phyloP scores from a whole-genome alignment of 2,113 vertebrate genomes.

The Vulpes ferrilata region DNA sequence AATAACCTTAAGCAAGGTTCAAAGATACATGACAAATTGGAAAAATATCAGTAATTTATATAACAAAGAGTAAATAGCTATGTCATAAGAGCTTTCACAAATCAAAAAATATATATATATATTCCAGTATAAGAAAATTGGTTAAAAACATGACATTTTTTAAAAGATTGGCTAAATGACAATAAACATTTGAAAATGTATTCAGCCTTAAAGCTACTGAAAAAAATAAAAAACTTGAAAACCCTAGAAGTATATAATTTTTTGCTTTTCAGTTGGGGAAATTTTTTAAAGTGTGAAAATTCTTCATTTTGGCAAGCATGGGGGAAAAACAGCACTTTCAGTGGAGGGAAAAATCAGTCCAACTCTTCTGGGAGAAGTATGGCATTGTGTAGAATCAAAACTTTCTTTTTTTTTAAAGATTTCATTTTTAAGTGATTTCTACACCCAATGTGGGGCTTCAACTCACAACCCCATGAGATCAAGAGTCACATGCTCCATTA shows the following conservation, averaged over 20 bases:
- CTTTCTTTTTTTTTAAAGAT: background rate
- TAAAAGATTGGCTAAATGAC: background rate
- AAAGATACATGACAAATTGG: background rate
- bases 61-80: constrained; percentile 9
- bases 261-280: constrained; percentile 34
- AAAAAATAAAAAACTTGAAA: background rate
- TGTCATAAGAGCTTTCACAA: constrained; percentile 17
- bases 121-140: background rate
- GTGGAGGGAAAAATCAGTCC: background rate
- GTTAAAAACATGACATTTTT: constrained; percentile 33
- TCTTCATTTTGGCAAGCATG: background rate
- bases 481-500: background rate
- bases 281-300: background rate
- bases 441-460: background rate
- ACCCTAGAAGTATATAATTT: background rate
- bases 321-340: background rate
- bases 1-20: background rate
- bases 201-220: background rate
- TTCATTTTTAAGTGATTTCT: background rate
- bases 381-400: background rate
- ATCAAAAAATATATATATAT: background rate
- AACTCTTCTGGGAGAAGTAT: background rate
- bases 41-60: background rate
- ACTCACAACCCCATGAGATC: background rate
- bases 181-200: constrained; percentile 11